Evolutionary conservation across 1,140 invertebrate species (phyloP).

Genomic region (Argopecten irradians): DNA sequence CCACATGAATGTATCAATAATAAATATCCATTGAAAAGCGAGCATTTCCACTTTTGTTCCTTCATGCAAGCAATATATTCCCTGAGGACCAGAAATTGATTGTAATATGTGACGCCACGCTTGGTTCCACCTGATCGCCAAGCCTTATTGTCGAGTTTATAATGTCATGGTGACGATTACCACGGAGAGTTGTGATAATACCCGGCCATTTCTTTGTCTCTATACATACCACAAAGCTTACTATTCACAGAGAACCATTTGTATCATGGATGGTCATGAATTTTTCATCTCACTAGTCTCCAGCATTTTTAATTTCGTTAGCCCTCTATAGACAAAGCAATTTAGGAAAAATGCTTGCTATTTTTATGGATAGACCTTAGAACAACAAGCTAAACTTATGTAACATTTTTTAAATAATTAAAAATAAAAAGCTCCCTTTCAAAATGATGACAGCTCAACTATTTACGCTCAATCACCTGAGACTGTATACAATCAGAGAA

Average conservation of each 20-base stretch:
- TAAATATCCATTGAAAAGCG: slow-evolving; percentile 11
- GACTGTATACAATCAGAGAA: neutral
- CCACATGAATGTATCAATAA: slow-evolving; percentile 16
- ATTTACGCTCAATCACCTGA: neutral
- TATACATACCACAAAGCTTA: neutral
- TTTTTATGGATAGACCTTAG: neutral
- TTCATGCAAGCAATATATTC: slow-evolving; percentile 17
- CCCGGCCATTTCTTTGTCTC: neutral
- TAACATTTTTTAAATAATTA: neutral
- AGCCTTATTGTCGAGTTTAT: neutral
- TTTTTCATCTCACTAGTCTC: neutral
- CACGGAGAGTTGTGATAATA: neutral
- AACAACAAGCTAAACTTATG: neutral
- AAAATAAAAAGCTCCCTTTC: neutral
- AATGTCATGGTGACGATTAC: neutral
- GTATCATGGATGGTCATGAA: slow-evolving; percentile 6
- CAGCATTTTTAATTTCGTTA: neutral
- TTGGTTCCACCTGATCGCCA: neutral
- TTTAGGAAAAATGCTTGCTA: neutral
- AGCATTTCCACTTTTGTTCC: slow-evolving; percentile 16
- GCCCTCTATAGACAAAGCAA: neutral
- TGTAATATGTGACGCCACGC: slow-evolving; percentile 14
- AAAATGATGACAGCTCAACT: neutral
- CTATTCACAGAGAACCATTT: neutral
- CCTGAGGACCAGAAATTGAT: neutral